Evolutionary conservation across 1,140 invertebrate genomes (phyloP).

Genomic region (Drosophila nigrodunni): DNA sequence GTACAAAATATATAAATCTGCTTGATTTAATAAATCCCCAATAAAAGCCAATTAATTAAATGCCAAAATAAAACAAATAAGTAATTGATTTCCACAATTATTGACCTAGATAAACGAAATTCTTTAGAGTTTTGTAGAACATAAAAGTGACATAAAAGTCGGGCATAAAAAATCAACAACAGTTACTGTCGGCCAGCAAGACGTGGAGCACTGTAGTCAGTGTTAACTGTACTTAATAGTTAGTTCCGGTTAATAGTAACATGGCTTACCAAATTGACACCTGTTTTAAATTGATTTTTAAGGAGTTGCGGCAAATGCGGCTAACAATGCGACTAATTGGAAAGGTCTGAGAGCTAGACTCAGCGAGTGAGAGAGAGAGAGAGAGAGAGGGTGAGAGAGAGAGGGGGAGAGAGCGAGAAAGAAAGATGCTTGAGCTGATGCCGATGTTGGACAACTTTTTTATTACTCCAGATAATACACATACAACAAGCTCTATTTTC

Average conservation of each 20-base stretch:
- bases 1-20: no score
- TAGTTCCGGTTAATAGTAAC: conserved; percentile 2
- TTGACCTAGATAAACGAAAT: no score
- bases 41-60: no score
- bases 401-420: not conserved
- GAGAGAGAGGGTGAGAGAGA: not conserved
- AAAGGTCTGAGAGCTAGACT: conserved; percentile 6
- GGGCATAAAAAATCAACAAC: no score
- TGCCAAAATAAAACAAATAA: no score
- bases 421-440: not conserved
- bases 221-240: conserved; percentile 6
- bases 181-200: not conserved
- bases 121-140: no score
- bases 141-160: no score
- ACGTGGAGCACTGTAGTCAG: not conserved
- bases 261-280: conserved; percentile 3
- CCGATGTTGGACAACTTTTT: conserved; percentile 12
- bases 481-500: conserved; percentile 4
- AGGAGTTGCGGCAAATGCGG: not conserved
- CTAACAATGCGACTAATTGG: conserved; percentile 4
- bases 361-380: not conserved
- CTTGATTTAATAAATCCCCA: no score
- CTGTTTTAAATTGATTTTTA: conserved; percentile 22
- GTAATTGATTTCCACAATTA: no score
- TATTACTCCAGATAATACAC: conserved; percentile 11